Conservation (phyloP, 2,113 vertebrate species). For the Picathartes gymnocephalus region DNA sequence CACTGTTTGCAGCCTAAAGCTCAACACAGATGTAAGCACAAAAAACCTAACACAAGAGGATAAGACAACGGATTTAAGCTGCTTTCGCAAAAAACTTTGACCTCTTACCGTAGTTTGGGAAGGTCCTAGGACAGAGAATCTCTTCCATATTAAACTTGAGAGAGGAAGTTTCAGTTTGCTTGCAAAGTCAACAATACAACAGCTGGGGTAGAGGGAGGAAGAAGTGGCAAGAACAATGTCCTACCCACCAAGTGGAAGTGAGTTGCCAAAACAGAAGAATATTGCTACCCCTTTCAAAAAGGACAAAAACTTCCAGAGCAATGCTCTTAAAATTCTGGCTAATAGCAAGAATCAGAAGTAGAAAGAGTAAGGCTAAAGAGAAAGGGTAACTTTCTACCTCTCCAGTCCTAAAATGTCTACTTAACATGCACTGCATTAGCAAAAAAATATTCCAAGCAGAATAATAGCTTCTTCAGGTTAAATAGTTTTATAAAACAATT, state of each 20-base stretch:
- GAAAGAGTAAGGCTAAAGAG: not conserved
- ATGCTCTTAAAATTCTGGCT: not conserved
- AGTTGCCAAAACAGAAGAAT: not conserved
- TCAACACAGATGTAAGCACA: accelerated
- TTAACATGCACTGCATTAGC: not conserved
- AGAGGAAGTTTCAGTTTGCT: not conserved
- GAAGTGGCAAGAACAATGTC: not conserved
- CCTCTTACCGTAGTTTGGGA: not conserved
- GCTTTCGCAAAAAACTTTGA: not conserved
- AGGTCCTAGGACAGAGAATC: not conserved
- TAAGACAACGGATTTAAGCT: not conserved
- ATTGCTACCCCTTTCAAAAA: not conserved
- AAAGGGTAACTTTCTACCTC: not conserved
- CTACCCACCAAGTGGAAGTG: not conserved
- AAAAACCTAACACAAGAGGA: not conserved
- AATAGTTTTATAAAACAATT: not conserved
- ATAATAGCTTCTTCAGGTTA: not conserved
- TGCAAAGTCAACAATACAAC: not conserved
- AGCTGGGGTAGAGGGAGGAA: not conserved
- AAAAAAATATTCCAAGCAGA: not conserved
- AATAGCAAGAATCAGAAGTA: not conserved
- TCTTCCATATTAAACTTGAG: not conserved
- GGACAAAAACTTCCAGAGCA: not conserved
- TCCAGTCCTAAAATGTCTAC: not conserved
- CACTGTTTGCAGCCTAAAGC: not conserved